A percentile compares a stretch with the other conserved stretches of the same genome.
Conservation (phyloP, 1,140 invertebrate species). For the Pachypsylla venusta region DNA sequence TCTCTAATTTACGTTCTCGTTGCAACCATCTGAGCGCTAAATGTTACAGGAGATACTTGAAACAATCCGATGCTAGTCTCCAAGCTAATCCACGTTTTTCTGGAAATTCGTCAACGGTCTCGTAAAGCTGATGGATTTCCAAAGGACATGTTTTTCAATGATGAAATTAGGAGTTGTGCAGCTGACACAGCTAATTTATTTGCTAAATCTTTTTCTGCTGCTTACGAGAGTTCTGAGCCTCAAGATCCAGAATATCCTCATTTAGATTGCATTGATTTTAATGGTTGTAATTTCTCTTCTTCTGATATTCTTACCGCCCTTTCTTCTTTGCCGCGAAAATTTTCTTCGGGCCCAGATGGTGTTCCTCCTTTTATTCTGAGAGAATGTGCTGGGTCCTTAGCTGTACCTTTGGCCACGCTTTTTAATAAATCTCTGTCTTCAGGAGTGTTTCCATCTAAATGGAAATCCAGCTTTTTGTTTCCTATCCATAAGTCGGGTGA, state of each 20-base stretch:
- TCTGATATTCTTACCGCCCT: too few species aligned
- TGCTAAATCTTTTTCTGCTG: neutral
- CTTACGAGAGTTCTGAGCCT: neutral
- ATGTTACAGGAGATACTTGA: too few species aligned
- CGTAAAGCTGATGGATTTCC: too few species aligned
- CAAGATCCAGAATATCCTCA: neutral
- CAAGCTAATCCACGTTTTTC: too few species aligned
- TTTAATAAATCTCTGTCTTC: neutral
- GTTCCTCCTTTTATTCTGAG: neutral
- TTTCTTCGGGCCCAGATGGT: neutral
- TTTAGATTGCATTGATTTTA: too few species aligned
- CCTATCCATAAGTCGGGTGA: constrained; percentile 18
- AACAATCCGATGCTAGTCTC: too few species aligned
- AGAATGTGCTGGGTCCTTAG: neutral
- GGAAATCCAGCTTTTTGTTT: constrained; percentile 16
- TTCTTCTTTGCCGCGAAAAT: neutral
- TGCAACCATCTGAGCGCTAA: neutral
- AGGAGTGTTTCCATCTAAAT: neutral
- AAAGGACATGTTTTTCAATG: too few species aligned
- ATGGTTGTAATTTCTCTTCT: too few species aligned
- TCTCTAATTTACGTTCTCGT: neutral
- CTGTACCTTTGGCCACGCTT: neutral
- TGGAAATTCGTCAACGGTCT: too few species aligned
- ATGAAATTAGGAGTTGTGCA: too few species aligned
- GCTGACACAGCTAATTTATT: too few species aligned